Base-by-base conservation (phyloP, 2,888 invertebrate species). In the Harpagoxenus sublaevis region DNA sequence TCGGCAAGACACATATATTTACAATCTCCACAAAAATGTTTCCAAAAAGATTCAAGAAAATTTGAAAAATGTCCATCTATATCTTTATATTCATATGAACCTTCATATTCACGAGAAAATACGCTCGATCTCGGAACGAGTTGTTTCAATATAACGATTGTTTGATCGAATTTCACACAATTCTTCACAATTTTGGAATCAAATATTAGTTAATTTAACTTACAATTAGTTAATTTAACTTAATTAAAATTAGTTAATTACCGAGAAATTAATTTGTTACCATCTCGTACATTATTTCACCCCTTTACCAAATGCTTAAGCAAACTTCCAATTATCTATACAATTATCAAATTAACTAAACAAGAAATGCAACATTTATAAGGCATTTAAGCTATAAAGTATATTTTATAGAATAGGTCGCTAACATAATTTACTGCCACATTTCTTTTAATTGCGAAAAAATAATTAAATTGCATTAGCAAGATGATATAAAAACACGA, bases 401-500 rank as follows among this genome's bases (percentile, higher is more conserved):
- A 15, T 45, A 55, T 48, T 55, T 68, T 55, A 23, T 63, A 53
- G 3, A 63, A 42, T 53, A 55, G 18, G 8, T 63, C 28, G 57
- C 48, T 31, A 53, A 48, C 48, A 73, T 71, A 57, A 73, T 73
- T 84, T 73, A 73, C 9, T 45, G 10, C 18, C 28, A 51, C 4
- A 39, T 39, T 35, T 35, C 12, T 35, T 15, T 53, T 75, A 83
- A 83, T 78, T 28, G 60, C 35, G 23, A 66, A 53, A 71, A 51
- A 77, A 77, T 65, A 48, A 51, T 73, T 57, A 83, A 84, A 85
- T 77, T 83, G 35, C 51, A 83, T 57, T 84, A 77, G n/a, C 31
- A 51, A 66, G 31, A 66, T 77, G 75, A 71, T 42, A 71, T 42
- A 55, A 31, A 9, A 35, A 35, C 68, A 51, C 23, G 68, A 70